Evolutionary conservation across 1,140 invertebrate genomes (phyloP).

Genomic region (Harlomillsia oculata): DNA sequence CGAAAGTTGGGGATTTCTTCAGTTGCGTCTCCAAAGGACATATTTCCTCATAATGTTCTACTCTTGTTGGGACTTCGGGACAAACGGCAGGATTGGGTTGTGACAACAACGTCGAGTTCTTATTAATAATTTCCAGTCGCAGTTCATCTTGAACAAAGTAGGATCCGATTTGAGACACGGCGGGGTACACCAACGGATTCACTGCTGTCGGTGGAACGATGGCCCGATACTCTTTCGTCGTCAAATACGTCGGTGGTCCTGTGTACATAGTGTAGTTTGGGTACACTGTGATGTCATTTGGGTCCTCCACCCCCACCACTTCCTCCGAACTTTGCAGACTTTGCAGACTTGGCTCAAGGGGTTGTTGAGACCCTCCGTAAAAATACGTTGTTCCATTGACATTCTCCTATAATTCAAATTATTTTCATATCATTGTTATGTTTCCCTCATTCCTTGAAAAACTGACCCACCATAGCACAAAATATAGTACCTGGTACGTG

Average conservation of each 20-base stretch:
- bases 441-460: too few species aligned
- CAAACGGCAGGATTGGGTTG: constrained; percentile 56
- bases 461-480: not conserved
- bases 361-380: constrained; percentile 49
- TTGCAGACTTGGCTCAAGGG: too few species aligned
- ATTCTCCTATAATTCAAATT: constrained; percentile 59
- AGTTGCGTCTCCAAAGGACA: constrained; percentile 65
- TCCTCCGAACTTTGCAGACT: too few species aligned
- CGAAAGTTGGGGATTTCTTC: constrained; percentile 54
- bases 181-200: constrained; percentile 25
- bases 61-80: constrained; percentile 67
- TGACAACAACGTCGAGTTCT: constrained; percentile 61
- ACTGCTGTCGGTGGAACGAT: not conserved
- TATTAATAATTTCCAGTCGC: constrained; percentile 61
- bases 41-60: constrained; percentile 82
- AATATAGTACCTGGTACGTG: constrained; percentile 23
- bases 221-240: constrained; percentile 4
- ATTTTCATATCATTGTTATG: not conserved
- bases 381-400: constrained; percentile 91
- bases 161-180: constrained; percentile 35
- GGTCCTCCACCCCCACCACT: constrained; percentile 20
- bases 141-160: constrained; percentile 70
- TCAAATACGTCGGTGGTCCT: constrained; percentile 55
- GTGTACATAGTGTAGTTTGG: constrained; percentile 53
- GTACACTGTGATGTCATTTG: constrained; percentile 35